Conservation (phyloP, 1,140 invertebrate species). For the Drosophila varians region DNA sequence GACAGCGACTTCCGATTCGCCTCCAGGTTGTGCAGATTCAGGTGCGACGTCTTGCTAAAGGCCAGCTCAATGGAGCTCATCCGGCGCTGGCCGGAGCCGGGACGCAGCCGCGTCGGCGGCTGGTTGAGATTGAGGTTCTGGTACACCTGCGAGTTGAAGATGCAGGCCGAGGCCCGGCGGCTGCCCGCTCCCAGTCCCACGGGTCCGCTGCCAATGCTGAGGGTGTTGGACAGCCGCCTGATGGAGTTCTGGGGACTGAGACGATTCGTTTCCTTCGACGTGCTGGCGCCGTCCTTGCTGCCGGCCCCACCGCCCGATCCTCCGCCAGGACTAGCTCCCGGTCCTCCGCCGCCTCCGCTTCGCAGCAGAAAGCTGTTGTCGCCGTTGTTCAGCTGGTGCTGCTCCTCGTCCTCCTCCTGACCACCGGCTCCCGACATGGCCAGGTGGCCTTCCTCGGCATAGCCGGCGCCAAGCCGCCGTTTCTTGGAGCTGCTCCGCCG, state of each 20-base stretch:
- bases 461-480: constrained; percentile 7
- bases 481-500: constrained; percentile 77
- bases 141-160: constrained; percentile 82
- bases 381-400: constrained; percentile 69
- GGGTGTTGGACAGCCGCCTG: constrained; percentile 72
- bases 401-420: constrained; percentile 55
- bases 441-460: neutral
- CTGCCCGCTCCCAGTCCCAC: constrained; percentile 37
- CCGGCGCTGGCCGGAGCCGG: constrained; percentile 61
- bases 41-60: constrained; percentile 78
- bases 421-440: neutral
- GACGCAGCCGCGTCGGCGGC: constrained; percentile 65
- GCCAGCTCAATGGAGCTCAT: constrained; percentile 83
- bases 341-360: neutral
- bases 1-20: constrained; percentile 78
- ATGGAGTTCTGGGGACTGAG: constrained; percentile 90
- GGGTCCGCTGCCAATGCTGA: constrained; percentile 66
- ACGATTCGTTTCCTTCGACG: constrained; percentile 86
- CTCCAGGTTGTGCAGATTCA: constrained; percentile 80
- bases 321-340: neutral
- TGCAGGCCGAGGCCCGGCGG: constrained; percentile 76
- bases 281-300: neutral
- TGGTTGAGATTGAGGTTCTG: constrained; percentile 82
- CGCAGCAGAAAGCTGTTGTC: constrained; percentile 59
- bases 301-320: neutral